Evolutionary conservation across 2,888 invertebrate species (phyloP).

Genomic region (Protonemura montana): DNA sequence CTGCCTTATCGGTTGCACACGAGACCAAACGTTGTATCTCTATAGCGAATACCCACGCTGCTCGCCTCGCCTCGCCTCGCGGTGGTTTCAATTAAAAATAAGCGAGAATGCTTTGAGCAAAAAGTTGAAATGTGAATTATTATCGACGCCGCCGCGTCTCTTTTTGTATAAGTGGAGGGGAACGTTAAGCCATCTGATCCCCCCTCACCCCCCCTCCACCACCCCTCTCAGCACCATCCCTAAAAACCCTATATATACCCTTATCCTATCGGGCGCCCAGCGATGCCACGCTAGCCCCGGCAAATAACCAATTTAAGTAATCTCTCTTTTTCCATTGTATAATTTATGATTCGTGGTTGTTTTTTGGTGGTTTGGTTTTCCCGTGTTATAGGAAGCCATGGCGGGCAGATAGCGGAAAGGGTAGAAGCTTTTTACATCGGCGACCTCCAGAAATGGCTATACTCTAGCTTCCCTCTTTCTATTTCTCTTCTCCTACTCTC

Average conservation of each 20-base stretch:
- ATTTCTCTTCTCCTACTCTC: slow-evolving; percentile 12
- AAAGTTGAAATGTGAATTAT: slow-evolving; percentile 26
- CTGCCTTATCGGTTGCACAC: background rate
- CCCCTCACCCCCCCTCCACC: too few species aligned
- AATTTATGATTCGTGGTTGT: slow-evolving; percentile 49
- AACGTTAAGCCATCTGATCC: slow-evolving; percentile 36
- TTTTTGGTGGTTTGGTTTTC: slow-evolving; percentile 40
- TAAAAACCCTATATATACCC: slow-evolving; percentile 20
- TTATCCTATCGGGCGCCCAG: slow-evolving; percentile 44
- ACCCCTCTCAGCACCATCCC: slow-evolving; percentile 26
- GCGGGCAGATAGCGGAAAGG: slow-evolving; percentile 12
- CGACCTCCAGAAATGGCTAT: slow-evolving; percentile 12
- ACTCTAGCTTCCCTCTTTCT: slow-evolving; percentile 19
- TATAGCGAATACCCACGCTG: slow-evolving; percentile 2
- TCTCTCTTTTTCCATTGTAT: slow-evolving; percentile 50
- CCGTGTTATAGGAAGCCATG: background rate
- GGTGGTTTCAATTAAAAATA: slow-evolving; percentile 36
- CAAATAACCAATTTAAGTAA: slow-evolving; percentile 51
- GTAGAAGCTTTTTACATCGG: background rate
- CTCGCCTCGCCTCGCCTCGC: background rate
- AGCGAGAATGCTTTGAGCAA: background rate
- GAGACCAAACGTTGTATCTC: background rate
- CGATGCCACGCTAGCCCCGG: slow-evolving; percentile 42
- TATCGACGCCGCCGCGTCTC: slow-evolving; percentile 35
- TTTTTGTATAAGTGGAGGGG: slow-evolving; percentile 23